phyloP scores from a whole-genome alignment of 2,113 vertebrate species.

The Scomber scombrus region DNA sequence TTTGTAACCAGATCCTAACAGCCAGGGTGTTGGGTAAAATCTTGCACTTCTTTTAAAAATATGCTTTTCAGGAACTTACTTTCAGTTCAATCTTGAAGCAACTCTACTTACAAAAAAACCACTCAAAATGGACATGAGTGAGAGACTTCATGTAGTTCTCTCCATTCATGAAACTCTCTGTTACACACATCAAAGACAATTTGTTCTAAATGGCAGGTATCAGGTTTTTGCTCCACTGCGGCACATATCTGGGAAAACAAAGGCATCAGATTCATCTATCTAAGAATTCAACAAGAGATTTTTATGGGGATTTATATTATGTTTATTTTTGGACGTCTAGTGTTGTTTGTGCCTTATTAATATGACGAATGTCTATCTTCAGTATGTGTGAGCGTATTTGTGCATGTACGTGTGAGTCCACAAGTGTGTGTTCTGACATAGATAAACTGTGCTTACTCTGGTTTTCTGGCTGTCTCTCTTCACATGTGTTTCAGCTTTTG shows the following conservation, averaged over 20 bases:
- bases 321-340: conserved; percentile 35
- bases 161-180: conserved; percentile 6
- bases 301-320: conserved; percentile 10
- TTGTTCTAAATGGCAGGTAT: conserved; percentile 5
- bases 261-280: not conserved
- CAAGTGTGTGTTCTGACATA: conserved; percentile 23
- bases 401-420: not conserved
- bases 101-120: not conserved
- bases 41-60: conserved; percentile 1
- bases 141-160: not conserved
- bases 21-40: conserved; percentile 7
- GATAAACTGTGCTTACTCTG: not conserved
- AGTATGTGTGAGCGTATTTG: conserved; percentile 6
- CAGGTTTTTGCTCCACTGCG: conserved; percentile 21
- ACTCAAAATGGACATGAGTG: not conserved
- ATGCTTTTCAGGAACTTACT: conserved; percentile 24
- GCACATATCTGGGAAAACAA: conserved; percentile 5
- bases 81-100: not conserved
- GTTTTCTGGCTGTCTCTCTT: conserved; percentile 15
- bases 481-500: conserved; percentile 25
- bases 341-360: conserved; percentile 74
- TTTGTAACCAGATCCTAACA: conserved; percentile 2
- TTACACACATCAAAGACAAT: not conserved
- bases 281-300: not conserved
- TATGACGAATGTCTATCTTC: conserved; percentile 35